Evolutionary conservation across 2,797 vertebrate genomes (phyloP).

Genomic region (Coreius guichenoti): DNA sequence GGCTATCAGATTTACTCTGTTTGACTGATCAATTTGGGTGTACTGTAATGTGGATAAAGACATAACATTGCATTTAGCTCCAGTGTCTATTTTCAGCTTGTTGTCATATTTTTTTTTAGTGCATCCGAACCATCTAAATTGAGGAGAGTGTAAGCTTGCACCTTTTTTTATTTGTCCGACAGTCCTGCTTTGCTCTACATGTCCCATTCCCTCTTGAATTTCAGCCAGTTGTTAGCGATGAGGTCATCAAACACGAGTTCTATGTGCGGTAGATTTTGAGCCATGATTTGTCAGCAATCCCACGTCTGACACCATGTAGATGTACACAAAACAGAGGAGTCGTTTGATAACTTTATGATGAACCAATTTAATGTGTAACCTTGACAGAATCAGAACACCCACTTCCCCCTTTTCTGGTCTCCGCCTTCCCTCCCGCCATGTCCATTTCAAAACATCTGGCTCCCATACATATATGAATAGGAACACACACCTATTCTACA

Average conservation of each 20-base stretch:
- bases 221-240: background rate
- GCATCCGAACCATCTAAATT: constrained; percentile 2
- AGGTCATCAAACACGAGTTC: background rate
- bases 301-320: background rate
- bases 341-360: background rate
- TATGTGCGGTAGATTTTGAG: background rate
- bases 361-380: background rate
- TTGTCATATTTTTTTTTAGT: no score
- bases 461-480: no score
- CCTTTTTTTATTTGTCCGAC: constrained; percentile 16
- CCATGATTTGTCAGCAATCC: background rate
- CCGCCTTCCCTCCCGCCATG: no score
- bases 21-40: background rate
- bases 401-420: no score
- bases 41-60: background rate
- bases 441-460: no score
- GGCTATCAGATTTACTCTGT: background rate
- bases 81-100: background rate
- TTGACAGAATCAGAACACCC: no score
- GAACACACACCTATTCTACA: no score
- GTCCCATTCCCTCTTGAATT: background rate
- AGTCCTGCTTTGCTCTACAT: background rate
- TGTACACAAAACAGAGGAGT: background rate
- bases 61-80: no score
- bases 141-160: constrained; percentile 25